These are phyloP conservation scores for Holacanthus passer DNA, from an alignment of 2,113 vertebrate genomes.

Conservation along the genomic window DNA sequence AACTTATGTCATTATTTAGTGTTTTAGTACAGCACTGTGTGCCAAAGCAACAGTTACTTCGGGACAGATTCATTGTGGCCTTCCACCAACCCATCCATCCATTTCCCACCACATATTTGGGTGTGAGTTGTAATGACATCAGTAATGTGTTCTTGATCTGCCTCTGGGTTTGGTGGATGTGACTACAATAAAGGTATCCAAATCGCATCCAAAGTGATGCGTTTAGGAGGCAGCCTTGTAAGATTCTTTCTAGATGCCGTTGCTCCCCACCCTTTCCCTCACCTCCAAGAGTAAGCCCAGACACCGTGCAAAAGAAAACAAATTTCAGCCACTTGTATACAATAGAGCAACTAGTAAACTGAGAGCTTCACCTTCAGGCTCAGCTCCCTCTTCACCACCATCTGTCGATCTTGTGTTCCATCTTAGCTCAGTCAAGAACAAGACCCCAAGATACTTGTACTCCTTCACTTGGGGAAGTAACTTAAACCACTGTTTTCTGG, in stretches of 20 bases:
- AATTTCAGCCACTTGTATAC: not conserved
- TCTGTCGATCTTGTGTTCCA: not conserved
- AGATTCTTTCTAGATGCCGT: not conserved
- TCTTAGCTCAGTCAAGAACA: not conserved
- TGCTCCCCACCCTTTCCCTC: not conserved
- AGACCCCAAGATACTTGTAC: not conserved
- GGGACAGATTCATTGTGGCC: not conserved
- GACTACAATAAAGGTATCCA: too few relatives aligned
- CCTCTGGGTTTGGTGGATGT: too few relatives aligned
- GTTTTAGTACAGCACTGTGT: not conserved
- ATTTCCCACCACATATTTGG: not conserved
- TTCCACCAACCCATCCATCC: not conserved
- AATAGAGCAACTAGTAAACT: not conserved
- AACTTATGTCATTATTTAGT: too few relatives aligned
- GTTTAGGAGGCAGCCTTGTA: too few relatives aligned
- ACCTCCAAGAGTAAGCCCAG: not conserved
- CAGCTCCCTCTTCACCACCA: not conserved
- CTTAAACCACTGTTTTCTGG: not conserved
- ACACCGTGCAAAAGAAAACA: not conserved
- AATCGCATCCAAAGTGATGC: too few relatives aligned
- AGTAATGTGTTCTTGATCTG: too few relatives aligned
- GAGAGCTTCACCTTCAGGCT: not conserved
- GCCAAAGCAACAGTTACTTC: not conserved
- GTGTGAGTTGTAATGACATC: not conserved
- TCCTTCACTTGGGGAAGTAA: not conserved